A percentile compares a stretch with the other conserved stretches of the same genome.
Evolutionary conservation across 2,113 vertebrate species (phyloP).

Genomic region (Catagonus wagneri): DNA sequence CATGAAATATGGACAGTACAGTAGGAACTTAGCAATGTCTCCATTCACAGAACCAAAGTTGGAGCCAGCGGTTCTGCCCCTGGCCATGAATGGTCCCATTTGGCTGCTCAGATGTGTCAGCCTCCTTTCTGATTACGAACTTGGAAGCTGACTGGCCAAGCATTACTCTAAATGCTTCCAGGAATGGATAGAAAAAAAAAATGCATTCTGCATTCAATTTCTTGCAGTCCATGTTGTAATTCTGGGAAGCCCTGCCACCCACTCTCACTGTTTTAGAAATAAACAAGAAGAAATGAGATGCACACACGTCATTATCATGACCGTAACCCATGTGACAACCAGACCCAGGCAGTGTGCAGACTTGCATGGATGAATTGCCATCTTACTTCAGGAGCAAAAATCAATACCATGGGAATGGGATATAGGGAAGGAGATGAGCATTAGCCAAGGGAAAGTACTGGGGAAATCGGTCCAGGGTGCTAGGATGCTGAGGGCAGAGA

Average conservation of each 20-base stretch:
- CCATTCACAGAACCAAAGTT: constrained; percentile 24
- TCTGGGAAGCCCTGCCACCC: not conserved
- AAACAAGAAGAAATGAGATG: not conserved
- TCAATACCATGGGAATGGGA: not conserved
- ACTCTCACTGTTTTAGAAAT: not conserved
- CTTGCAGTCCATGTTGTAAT: not conserved
- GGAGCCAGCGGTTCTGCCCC: not conserved
- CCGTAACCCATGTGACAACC: not conserved
- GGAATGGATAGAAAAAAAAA: not conserved
- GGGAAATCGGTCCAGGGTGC: not conserved
- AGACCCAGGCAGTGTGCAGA: not conserved
- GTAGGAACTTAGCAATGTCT: not conserved
- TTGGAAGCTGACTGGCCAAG: not conserved
- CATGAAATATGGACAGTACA: not conserved
- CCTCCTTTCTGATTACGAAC: not conserved
- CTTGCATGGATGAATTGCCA: not conserved
- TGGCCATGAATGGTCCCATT: not conserved
- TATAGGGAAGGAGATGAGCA: not conserved
- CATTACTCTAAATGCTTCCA: constrained; percentile 13
- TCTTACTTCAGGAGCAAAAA: not conserved
- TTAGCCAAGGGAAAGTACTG: not conserved
- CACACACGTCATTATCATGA: not conserved
- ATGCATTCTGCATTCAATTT: not conserved
- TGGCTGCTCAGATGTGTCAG: not conserved
- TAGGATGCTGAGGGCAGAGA: not conserved